Percentiles rank a stretch among this genome's conserved stretches.
Evolutionary conservation across 2,797 vertebrate genomes (phyloP).

Genomic region (Otolemur crassicaudatus): DNA sequence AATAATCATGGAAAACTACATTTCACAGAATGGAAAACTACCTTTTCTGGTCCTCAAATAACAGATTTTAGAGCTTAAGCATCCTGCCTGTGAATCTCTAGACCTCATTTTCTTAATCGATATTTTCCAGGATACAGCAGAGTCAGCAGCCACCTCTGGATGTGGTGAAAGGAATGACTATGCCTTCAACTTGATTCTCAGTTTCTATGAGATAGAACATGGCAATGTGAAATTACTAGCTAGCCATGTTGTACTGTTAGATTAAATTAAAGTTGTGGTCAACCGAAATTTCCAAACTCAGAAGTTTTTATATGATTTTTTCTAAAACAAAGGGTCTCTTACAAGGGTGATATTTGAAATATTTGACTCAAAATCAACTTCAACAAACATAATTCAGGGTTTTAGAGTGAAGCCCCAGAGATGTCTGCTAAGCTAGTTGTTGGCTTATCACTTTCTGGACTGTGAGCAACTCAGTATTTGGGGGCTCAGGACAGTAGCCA

Average conservation of each 20-base stretch:
- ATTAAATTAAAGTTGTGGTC: background rate
- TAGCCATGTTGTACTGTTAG: background rate
- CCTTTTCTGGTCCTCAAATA: background rate
- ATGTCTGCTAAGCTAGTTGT: background rate
- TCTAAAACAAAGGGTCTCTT: slow-evolving; percentile 4
- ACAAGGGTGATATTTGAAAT: background rate
- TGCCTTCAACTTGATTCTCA: background rate
- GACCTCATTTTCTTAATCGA: background rate
- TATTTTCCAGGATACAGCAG: background rate
- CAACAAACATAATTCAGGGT: background rate
- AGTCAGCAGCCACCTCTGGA: background rate
- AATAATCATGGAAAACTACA: no score
- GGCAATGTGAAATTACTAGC: background rate
- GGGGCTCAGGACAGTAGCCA: background rate
- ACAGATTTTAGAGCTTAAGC: background rate
- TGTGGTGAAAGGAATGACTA: background rate
- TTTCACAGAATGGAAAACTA: background rate
- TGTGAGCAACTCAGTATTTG: background rate
- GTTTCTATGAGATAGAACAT: background rate
- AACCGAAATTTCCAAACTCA: background rate
- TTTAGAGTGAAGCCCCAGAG: background rate
- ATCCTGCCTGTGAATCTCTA: background rate
- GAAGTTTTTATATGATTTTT: background rate
- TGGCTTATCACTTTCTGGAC: background rate
- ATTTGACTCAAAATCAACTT: background rate